phyloP scores from a whole-genome alignment of 2,888 invertebrate species.

The Apamea crenata region DNA sequence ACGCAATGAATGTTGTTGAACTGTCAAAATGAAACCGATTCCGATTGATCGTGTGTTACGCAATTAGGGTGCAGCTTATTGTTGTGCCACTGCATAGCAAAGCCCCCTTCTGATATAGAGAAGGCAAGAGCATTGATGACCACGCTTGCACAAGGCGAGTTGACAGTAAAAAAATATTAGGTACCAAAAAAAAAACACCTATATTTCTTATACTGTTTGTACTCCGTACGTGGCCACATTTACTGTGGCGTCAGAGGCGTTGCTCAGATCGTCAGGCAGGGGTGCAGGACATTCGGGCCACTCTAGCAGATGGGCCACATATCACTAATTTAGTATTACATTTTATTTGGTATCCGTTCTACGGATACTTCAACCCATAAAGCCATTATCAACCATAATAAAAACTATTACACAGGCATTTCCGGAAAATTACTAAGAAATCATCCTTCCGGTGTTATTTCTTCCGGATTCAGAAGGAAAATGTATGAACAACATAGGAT shows the following conservation, averaged over 20 bases:
- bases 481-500: constrained; percentile 8
- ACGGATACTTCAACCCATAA: not conserved
- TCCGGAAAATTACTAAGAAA: constrained; percentile 44
- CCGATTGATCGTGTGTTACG: too few relatives aligned
- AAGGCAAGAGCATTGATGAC: not conserved
- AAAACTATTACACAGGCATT: not conserved
- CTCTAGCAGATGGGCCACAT: too few relatives aligned
- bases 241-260: too few relatives aligned
- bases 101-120: not conserved
- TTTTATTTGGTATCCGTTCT: not conserved
- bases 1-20: too few relatives aligned
- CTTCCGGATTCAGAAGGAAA: constrained; percentile 38
- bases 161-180: not conserved
- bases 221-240: too few relatives aligned
- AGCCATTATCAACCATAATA: constrained; percentile 6
- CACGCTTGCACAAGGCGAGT: not conserved
- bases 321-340: not conserved
- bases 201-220: too few relatives aligned
- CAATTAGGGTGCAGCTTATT: too few relatives aligned
- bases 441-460: constrained; percentile 14
- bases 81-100: not conserved
- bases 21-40: too few relatives aligned
- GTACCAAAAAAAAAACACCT: not conserved
- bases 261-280: too few relatives aligned
- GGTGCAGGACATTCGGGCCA: too few relatives aligned